phyloP scores from a whole-genome alignment of 2,888 invertebrate species.

The Poecilus cupreus region DNA sequence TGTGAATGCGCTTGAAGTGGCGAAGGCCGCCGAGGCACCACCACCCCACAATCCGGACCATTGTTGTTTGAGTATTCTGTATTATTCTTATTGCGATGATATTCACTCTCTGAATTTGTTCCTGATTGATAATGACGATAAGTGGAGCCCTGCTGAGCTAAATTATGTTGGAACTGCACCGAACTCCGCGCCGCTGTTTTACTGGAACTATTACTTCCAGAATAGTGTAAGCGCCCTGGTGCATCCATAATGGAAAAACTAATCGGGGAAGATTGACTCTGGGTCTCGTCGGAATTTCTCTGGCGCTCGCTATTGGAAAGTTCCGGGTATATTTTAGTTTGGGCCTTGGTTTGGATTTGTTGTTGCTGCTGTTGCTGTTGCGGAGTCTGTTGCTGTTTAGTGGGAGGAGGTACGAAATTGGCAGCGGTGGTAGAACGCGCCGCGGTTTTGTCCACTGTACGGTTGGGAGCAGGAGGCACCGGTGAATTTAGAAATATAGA shows the following conservation, averaged over 20 bases:
- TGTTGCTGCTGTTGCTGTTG: constrained; percentile 68
- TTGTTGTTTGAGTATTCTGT: constrained; percentile 71
- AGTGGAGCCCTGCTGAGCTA: constrained; percentile 73
- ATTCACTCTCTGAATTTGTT: constrained; percentile 77
- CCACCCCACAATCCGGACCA: constrained; percentile 77
- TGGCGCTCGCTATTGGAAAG: constrained; percentile 68
- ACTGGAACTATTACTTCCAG: constrained; percentile 75
- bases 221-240: constrained; percentile 79
- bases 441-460: constrained; percentile 70
- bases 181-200: constrained; percentile 72
- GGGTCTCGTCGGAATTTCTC: constrained; percentile 73
- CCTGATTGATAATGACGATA: constrained; percentile 81
- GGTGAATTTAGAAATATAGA: constrained; percentile 70
- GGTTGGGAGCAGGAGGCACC: constrained; percentile 69
- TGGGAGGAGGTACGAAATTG: constrained; percentile 76
- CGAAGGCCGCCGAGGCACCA: constrained; percentile 81
- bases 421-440: constrained; percentile 71
- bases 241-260: constrained; percentile 86
- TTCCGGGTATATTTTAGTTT: constrained; percentile 86
- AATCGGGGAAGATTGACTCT: constrained; percentile 82
- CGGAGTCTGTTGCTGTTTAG: constrained; percentile 71
- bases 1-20: constrained; percentile 82
- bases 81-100: constrained; percentile 75
- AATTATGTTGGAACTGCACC: constrained; percentile 74
- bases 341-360: constrained; percentile 83